A percentile compares a stretch with the other conserved stretches of the same genome.
Conservation (phyloP, 2,888 invertebrate genomes). For the Margaritifera margaritifera region DNA sequence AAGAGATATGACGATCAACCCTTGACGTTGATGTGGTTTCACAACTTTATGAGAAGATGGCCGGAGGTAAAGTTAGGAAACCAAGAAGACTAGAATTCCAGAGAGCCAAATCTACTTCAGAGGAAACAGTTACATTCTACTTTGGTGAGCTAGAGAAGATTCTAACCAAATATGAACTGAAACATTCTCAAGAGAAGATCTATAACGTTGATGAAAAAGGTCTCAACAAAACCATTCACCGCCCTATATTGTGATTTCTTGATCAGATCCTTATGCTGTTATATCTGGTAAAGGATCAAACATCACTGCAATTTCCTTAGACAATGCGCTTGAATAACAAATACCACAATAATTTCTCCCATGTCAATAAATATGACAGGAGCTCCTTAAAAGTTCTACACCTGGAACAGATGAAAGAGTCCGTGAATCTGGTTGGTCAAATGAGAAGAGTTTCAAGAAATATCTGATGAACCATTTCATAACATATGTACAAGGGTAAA, state of each 20-base stretch:
- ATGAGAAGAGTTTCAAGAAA: conserved; percentile 2
- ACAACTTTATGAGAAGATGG: too few relatives aligned
- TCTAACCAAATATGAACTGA: conserved; percentile 16
- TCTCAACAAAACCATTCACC: conserved; percentile 7
- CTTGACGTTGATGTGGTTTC: conserved; percentile 5
- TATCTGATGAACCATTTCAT: conserved; percentile 2
- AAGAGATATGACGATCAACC: conserved; percentile 12
- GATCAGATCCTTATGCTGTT: conserved; percentile 6
- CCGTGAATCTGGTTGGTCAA: conserved; percentile 1
- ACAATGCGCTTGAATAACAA: conserved; percentile 3
- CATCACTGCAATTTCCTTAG: not conserved
- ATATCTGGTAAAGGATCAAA: not conserved
- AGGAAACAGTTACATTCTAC: conserved; percentile 8
- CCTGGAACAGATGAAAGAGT: conserved; percentile 8
- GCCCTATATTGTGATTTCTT: conserved; percentile 3
- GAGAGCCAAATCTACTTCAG: conserved; percentile 18
- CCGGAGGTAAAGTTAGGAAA: conserved; percentile 9
- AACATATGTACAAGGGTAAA: conserved; percentile 2
- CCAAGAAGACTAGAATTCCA: conserved; percentile 5
- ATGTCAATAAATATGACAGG: conserved; percentile 2
- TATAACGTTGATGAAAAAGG: conserved; percentile 23
- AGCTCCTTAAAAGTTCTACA: not conserved
- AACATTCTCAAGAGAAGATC: conserved; percentile 11
- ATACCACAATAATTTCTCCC: conserved; percentile 4
- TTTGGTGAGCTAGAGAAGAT: conserved; percentile 13